Evolutionary conservation across 2,797 vertebrate genomes (phyloP), one percentile per base, ranked within the genome.

Genomic region (Syndactyla subalaris): DNA sequence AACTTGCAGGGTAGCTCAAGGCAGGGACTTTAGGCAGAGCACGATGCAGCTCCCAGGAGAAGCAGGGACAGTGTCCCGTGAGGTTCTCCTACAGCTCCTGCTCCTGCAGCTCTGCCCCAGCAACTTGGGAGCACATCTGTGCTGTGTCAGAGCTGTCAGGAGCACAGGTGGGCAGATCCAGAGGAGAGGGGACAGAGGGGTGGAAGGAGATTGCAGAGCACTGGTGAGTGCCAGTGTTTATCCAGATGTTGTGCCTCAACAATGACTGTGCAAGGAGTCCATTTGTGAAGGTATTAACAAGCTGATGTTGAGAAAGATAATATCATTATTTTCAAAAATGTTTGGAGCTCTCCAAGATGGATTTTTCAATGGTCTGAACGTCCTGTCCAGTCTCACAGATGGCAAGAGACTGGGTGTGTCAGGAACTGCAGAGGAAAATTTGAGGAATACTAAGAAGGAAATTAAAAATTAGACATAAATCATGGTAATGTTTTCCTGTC

Each of bases 11-110:
- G 1, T 18, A 70, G 23, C 16, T 85, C 38, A 62, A 23, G 19
- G 7, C 51, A 43, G 14, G 48, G 12, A 10, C 61, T 63, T 73
- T 12, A 46, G 30, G 7, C 12, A 48, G 55, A 62, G 6, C 6
- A 19, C 10, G 20, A 8, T 48, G 9, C n/a, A 78, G 20, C 4
- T 85, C 14, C 20, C 23, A 58, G 23, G 4, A 39, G 16, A 85
- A n/a, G 38, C 3, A 58, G 12, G 6, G 3, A 34, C 18, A 30
- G 16, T 18, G 11, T 15, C 48, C 11, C 0, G 0, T 0, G 6
- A 46, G 22, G 14, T 81, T 55, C 14, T 61, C 26, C 32, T 38
- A 10, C 14, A 36, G 46, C 9, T 88, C 18, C 46, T 71, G 14
- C 14, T 36, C 36, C 22, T 6, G 12, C 29, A 55, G 29, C 22